Base-by-base conservation (phyloP, 2,797 vertebrate species). In the Sparus aurata region DNA sequence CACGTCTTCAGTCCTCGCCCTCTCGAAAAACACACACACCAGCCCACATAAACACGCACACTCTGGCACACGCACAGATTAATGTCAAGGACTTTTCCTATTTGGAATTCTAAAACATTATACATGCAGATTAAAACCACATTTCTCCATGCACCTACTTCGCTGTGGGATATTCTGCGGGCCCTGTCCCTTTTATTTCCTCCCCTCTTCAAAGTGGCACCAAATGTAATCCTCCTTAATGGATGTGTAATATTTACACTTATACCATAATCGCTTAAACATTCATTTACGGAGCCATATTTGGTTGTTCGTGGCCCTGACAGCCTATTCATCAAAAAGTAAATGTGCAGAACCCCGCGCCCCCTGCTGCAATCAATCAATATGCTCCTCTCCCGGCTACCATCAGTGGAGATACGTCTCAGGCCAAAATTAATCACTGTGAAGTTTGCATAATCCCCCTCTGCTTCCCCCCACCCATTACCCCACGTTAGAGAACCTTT, bases 301-400 rank as follows among this genome's bases (percentile, higher is more conserved):
- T 95, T 94, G 92, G 93, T 94, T 93, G 89, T 95, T 94, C 89
- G 91, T 91, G 84, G 83, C 77, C 73, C 86, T 95, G 95, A 96
- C 95, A 96, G 94, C 93, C 94, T 92, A 95, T 96, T 96, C 92
- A 95, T 96, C 95, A 96, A 93, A 93, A 92, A 89, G 93, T 87
- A 93, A 95, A 92, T 86, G 90, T 92, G 93, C 91, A 86, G 93
- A 96, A 95, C 94, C 90, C 89, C 81, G 87, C 73, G 78, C 89
- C 93, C 90, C 89, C 89, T 86, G 82, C 90, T 86, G 94, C 94
- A 95, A 96, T 96, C 95, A 96, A 96, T 96, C 95, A 96, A 91
- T 91, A 91, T 72, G 89, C 89, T 93, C 89, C 77, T 93, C 91
- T 91, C 91, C 55, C 65, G 27, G 87, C 90, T 87, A 87, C 85